These are phyloP conservation scores for Pachydiplax longipennis DNA, from an alignment of 2,888 invertebrate genomes.

Conservation along the genomic window DNA sequence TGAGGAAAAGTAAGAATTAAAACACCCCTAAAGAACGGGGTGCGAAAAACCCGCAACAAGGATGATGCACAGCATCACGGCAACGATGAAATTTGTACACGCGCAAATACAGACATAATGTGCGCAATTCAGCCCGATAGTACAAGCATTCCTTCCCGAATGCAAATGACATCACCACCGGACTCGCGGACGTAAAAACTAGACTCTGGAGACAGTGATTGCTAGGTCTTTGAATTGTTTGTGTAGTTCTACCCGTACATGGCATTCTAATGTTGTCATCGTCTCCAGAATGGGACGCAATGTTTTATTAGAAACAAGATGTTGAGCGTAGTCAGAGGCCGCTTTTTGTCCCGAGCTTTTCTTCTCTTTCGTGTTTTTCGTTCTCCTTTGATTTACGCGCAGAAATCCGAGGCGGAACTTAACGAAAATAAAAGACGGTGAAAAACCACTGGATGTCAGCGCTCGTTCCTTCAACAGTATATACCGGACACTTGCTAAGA, in stretches of 20 bases:
- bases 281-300: not conserved
- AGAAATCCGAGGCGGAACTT: not conserved
- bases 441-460: too few relatives aligned
- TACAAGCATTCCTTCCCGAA: not conserved
- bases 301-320: not conserved
- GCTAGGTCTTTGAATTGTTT: not conserved
- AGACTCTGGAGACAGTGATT: not conserved
- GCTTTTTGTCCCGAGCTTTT: not conserved
- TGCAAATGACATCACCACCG: not conserved
- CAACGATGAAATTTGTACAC: not conserved
- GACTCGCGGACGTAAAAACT: not conserved
- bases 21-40: too few relatives aligned
- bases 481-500: not conserved
- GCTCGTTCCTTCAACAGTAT: not conserved
- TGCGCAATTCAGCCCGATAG: not conserved
- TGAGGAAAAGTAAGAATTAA: too few relatives aligned
- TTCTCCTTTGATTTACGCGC: not conserved
- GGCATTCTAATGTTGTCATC: conserved; percentile 5
- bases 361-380: not conserved
- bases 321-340: not conserved
- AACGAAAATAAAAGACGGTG: not conserved
- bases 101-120: not conserved
- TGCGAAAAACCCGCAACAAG: too few relatives aligned
- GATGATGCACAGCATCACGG: too few relatives aligned
- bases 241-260: not conserved